Percentiles rank a stretch among this genome's conserved stretches.
Evolutionary conservation across 2,797 vertebrate species (phyloP).

Genomic region (Cynopterus sphinx): DNA sequence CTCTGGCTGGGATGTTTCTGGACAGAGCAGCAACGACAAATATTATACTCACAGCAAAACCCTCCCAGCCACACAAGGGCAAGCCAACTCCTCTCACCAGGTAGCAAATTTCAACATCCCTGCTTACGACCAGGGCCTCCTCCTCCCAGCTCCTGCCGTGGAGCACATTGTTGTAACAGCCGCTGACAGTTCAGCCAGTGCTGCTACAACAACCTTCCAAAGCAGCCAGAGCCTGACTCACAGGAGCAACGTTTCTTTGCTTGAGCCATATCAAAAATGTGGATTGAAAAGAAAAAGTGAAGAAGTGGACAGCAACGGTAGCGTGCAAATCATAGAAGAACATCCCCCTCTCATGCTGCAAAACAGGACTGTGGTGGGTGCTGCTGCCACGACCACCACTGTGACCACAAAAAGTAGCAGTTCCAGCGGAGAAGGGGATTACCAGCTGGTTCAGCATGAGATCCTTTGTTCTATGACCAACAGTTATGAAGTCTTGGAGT

Average conservation of each 20-base stretch:
- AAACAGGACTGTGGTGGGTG: conserved; percentile 93
- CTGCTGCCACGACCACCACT: conserved; percentile 94
- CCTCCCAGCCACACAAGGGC: conserved; percentile 90
- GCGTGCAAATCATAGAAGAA: conserved; percentile 99
- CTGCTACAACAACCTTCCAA: conserved; percentile 89
- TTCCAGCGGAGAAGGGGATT: conserved; percentile 97
- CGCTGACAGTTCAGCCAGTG: conserved; percentile 94
- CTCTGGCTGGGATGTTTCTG: conserved; percentile 93
- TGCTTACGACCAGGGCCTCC: conserved; percentile 89
- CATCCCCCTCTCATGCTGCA: conserved; percentile 97
- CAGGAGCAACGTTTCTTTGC: conserved; percentile 90
- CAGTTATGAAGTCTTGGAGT: conserved; percentile 98
- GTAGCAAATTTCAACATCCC: conserved; percentile 91
- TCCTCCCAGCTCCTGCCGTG: conserved; percentile 86
- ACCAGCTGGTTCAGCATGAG: conserved; percentile 98
- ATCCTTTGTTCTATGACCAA: conserved; percentile 98
- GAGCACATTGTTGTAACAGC: conserved; percentile 92
- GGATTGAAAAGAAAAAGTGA: conserved; percentile 97
- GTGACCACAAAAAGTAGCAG: conserved; percentile 97
- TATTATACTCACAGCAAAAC: conserved; percentile 92
- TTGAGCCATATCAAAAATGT: conserved; percentile 94
- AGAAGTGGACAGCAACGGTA: conserved; percentile 98
- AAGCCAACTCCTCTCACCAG: conserved; percentile 89
- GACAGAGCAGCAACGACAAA: conserved; percentile 92
- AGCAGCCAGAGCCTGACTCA: conserved; percentile 89